These are phyloP conservation scores for Eriocheir sinensis DNA, from an alignment of 1,140 invertebrate species.

Conservation along the genomic window DNA sequence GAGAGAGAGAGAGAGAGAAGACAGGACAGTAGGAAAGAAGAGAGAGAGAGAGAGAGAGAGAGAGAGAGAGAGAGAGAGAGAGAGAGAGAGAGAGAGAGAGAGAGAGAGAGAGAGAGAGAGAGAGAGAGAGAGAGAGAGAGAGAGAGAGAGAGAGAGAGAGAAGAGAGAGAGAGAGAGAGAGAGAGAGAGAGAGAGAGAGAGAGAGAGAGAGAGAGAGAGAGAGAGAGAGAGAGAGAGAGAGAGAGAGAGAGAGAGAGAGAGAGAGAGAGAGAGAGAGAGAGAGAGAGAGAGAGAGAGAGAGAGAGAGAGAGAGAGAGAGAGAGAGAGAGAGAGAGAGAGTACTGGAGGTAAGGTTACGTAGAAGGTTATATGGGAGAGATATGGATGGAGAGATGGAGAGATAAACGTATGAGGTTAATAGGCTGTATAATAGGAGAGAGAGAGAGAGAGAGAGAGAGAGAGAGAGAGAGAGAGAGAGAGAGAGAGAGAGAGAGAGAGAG, in stretches of 20 bases:
- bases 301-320: neutral
- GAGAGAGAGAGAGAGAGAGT: neutral
- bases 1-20: no score
- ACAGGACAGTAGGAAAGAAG: no score
- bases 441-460: no score
- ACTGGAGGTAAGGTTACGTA: neutral
- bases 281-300: neutral
- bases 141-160: no score
- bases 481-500: no score
- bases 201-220: neutral
- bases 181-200: neutral
- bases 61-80: no score
- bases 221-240: neutral
- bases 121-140: no score
- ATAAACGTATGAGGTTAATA: neutral
- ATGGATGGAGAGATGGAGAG: neutral
- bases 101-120: no score
- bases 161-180: neutral
- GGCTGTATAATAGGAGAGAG: no score
- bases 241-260: neutral
- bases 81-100: no score
- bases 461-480: no score
- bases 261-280: neutral
- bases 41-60: no score
- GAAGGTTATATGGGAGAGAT: neutral